Percentiles rank a stretch among this genome's conserved stretches.
Evolutionary conservation across 1,140 invertebrate genomes (phyloP).

Genomic region (Leptestheria dahalacensis): DNA sequence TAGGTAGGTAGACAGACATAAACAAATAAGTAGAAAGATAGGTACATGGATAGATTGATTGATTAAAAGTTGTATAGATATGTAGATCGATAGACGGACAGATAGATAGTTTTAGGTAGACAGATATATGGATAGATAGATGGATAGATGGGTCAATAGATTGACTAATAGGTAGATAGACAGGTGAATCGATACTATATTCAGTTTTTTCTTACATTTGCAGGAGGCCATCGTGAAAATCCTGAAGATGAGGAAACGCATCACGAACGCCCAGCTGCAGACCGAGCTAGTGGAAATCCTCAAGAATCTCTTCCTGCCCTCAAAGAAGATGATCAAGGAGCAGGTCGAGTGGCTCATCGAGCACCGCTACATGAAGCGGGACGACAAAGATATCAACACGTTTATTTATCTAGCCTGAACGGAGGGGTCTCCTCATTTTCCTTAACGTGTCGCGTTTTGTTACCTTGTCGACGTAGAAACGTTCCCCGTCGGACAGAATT

Average conservation of each 20-base stretch:
- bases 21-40: no score
- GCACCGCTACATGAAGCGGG: slow-evolving; percentile 90
- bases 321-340: slow-evolving; percentile 98
- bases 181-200: background rate
- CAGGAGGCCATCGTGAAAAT: slow-evolving; percentile 99
- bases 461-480: background rate
- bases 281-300: slow-evolving; percentile 94
- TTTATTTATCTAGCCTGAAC: slow-evolving; percentile 90
- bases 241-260: slow-evolving; percentile 90
- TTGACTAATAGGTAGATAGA: no score
- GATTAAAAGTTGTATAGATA: no score
- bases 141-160: no score
- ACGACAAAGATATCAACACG: slow-evolving; percentile 93
- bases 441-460: background rate
- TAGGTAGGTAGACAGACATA: no score
- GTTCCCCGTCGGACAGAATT: no score
- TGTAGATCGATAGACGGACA: no score
- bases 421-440: no score
- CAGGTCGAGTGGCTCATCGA: slow-evolving; percentile 99
- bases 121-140: no score
- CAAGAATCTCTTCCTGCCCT: slow-evolving; percentile 98
- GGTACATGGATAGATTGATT: no score
- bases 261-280: slow-evolving; percentile 84
- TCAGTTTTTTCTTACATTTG: slow-evolving; percentile 23
- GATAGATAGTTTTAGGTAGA: no score